phyloP scores from a whole-genome alignment of 1,140 invertebrate genomes.

The Drosophila pandora region DNA sequence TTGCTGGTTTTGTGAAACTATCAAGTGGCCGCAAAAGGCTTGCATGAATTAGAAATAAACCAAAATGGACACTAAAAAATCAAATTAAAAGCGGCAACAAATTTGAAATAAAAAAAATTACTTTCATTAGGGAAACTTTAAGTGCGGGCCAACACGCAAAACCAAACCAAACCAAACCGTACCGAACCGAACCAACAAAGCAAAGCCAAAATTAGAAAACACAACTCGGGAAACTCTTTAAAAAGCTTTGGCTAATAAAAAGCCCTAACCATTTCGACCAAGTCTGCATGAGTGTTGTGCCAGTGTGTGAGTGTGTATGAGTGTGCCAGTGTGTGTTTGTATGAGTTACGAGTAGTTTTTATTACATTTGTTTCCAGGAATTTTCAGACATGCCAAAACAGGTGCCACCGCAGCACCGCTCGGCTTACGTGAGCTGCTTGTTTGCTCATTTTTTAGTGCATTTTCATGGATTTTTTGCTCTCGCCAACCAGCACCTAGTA shows the following conservation, averaged over 20 bases:
- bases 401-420: conserved; percentile 69
- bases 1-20: not conserved
- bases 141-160: conserved; percentile 71
- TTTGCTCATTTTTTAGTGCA: conserved; percentile 60
- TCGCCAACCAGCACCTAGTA: not conserved
- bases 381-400: conserved; percentile 80
- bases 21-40: conserved; percentile 33
- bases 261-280: conserved; percentile 47
- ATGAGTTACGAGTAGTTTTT: conserved; percentile 77
- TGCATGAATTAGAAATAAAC: conserved; percentile 69
- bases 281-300: conserved; percentile 4
- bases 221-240: conserved; percentile 57
- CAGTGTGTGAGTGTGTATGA: conserved; percentile 12
- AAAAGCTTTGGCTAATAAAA: conserved; percentile 71
- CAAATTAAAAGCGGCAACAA: conserved; percentile 73
- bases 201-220: conserved; percentile 56
- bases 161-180: conserved; percentile 34
- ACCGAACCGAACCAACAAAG: conserved; percentile 24
- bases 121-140: conserved; percentile 71
- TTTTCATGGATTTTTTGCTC: conserved; percentile 55
- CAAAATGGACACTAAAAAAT: conserved; percentile 60
- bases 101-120: conserved; percentile 60
- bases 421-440: conserved; percentile 63
- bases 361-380: conserved; percentile 82
- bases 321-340: conserved; percentile 10